Evolutionary conservation across 2,797 vertebrate species (phyloP).

Genomic region (Oophaga sylvatica): DNA sequence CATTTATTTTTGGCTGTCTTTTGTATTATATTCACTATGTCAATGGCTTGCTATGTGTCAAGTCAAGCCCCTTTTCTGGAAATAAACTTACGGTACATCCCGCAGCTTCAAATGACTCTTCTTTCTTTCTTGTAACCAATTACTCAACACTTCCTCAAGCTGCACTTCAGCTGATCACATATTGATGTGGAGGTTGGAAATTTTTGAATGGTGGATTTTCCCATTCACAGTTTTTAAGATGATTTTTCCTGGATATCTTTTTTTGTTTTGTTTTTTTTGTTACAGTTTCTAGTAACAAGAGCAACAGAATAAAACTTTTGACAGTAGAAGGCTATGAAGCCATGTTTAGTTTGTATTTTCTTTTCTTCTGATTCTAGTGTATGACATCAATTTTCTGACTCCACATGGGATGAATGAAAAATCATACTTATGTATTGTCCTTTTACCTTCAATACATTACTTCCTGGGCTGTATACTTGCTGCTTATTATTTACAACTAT

Average conservation of each 20-base stretch:
- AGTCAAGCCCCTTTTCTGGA: not conserved
- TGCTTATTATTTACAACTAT: too few relatives aligned
- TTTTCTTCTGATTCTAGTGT: too few relatives aligned
- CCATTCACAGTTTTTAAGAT: not conserved
- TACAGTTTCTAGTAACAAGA: not conserved
- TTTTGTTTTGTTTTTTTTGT: not conserved
- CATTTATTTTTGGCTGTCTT: constrained; percentile 31
- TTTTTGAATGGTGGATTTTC: not conserved
- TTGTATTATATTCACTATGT: constrained; percentile 18
- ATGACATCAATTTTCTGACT: too few relatives aligned
- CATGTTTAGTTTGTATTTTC: too few relatives aligned
- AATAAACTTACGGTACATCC: constrained; percentile 1
- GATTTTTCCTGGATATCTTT: not conserved
- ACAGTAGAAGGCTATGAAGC: not conserved
- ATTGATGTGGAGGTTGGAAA: not conserved
- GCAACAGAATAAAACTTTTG: not conserved
- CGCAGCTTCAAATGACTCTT: constrained; percentile 24
- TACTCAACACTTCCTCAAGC: not conserved
- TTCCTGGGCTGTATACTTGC: too few relatives aligned
- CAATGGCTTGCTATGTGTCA: not conserved
- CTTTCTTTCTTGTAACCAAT: not conserved
- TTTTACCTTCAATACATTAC: too few relatives aligned
- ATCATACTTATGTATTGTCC: too few relatives aligned
- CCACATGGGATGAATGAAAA: too few relatives aligned
- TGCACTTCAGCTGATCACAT: not conserved